Evolutionary conservation across 1,140 invertebrate species (phyloP).

Genomic region (Dermatophagoides farinae): DNA sequence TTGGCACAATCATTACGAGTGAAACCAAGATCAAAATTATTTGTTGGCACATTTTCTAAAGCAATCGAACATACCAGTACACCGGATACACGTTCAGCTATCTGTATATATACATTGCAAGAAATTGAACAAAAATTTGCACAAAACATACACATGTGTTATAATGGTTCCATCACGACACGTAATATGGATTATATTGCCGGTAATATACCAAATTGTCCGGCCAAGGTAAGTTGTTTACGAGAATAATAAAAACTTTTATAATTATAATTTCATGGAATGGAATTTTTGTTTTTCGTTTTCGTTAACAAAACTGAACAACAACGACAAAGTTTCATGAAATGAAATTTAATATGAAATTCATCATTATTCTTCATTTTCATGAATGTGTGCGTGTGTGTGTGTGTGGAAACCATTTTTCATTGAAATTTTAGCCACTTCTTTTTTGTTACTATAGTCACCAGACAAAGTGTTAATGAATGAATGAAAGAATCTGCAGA

Average conservation of each 20-base stretch:
- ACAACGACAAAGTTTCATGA: too few relatives aligned
- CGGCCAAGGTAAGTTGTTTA: slow-evolving; percentile 45
- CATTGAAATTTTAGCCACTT: too few relatives aligned
- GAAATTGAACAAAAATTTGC: slow-evolving; percentile 81
- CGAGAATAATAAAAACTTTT: background rate
- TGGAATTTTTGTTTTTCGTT: too few relatives aligned
- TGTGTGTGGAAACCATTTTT: background rate
- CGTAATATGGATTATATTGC: slow-evolving; percentile 82
- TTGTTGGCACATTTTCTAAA: slow-evolving; percentile 63
- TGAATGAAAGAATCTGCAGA: too few relatives aligned
- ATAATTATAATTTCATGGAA: too few relatives aligned
- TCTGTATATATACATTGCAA: slow-evolving; percentile 42
- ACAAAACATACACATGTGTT: slow-evolving; percentile 90
- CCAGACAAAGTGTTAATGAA: too few relatives aligned
- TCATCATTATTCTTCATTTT: background rate
- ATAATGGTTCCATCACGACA: slow-evolving; percentile 73
- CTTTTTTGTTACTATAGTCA: too few relatives aligned
- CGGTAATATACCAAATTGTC: slow-evolving; percentile 68
- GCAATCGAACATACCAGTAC: slow-evolving; percentile 58
- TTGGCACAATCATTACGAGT: slow-evolving; percentile 57
- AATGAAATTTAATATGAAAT: too few relatives aligned
- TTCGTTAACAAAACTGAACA: background rate
- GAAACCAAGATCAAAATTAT: slow-evolving; percentile 46
- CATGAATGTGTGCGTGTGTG: background rate
- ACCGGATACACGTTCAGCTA: slow-evolving; percentile 48